Evolutionary conservation across 2,113 vertebrate genomes (phyloP).

Genomic region (Motacilla alba): DNA sequence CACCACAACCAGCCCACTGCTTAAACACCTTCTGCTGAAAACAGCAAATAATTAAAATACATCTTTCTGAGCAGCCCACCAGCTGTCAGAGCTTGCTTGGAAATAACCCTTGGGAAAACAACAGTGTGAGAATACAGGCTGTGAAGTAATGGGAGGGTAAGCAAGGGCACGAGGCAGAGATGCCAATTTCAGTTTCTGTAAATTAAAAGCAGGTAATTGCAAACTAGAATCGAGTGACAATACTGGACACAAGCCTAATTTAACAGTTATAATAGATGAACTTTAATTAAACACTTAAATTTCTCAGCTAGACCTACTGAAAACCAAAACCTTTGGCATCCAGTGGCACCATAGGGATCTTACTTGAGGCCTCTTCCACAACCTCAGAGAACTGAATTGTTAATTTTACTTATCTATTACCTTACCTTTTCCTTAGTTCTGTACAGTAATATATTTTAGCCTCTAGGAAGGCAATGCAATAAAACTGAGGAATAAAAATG

Average conservation of each 20-base stretch:
- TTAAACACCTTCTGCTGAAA: conserved; percentile 29
- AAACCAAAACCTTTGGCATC: background rate
- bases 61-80: conserved; percentile 4
- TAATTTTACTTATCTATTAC: background rate
- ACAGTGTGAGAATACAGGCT: background rate
- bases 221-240: background rate
- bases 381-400: background rate
- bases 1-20: background rate
- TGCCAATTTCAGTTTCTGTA: background rate
- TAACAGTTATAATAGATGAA: background rate
- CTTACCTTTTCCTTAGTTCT: background rate
- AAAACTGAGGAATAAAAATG: background rate
- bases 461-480: background rate
- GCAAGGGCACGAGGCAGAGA: background rate
- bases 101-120: conserved; percentile 13
- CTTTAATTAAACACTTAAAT: background rate
- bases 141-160: background rate
- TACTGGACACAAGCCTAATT: background rate
- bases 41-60: conserved; percentile 13
- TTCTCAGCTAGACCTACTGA: background rate
- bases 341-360: background rate
- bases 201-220: conserved; percentile 19
- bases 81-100: conserved; percentile 21
- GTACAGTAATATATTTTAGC: background rate
- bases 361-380: background rate